Percentiles rank a stretch among this genome's conserved stretches.
phyloP scores from a whole-genome alignment of 2,797 vertebrate genomes.

The Garrulus glandarius region DNA sequence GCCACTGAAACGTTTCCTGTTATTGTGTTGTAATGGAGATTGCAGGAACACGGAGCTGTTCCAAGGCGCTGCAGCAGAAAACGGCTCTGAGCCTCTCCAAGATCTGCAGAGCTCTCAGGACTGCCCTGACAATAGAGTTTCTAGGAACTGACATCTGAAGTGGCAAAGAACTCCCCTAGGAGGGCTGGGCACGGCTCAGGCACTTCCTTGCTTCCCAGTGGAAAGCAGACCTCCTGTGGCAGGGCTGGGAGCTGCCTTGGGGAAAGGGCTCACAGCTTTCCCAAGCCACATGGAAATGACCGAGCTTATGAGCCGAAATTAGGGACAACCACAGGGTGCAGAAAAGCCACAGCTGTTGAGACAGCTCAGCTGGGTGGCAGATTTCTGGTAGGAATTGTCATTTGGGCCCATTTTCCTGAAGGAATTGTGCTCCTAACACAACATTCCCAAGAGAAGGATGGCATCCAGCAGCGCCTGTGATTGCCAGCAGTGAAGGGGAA shows the following conservation, averaged over 20 bases:
- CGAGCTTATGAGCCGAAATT: neutral
- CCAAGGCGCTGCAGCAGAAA: slow-evolving; percentile 49
- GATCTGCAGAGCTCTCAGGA: neutral
- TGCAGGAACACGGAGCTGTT: neutral
- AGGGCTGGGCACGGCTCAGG: neutral
- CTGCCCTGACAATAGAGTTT: neutral
- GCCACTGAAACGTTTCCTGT: slow-evolving; percentile 72
- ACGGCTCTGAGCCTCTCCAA: slow-evolving; percentile 15
- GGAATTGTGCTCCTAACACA: accelerated
- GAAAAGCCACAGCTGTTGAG: neutral
- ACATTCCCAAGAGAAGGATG: neutral
- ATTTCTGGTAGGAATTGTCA: neutral
- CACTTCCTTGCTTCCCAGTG: neutral
- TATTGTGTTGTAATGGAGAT: slow-evolving; percentile 58
- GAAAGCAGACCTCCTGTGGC: neutral
- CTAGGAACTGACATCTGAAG: slow-evolving; percentile 1
- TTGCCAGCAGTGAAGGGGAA: neutral
- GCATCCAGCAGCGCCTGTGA: neutral
- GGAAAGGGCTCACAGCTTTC: neutral
- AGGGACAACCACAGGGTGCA: neutral
- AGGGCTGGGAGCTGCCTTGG: neutral
- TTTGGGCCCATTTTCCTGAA: neutral
- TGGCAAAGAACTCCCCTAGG: neutral
- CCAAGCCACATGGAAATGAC: neutral
- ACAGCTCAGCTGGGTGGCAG: neutral